Base-by-base conservation (phyloP, 2,797 vertebrate genomes). In the Ceyx erithaca region DNA sequence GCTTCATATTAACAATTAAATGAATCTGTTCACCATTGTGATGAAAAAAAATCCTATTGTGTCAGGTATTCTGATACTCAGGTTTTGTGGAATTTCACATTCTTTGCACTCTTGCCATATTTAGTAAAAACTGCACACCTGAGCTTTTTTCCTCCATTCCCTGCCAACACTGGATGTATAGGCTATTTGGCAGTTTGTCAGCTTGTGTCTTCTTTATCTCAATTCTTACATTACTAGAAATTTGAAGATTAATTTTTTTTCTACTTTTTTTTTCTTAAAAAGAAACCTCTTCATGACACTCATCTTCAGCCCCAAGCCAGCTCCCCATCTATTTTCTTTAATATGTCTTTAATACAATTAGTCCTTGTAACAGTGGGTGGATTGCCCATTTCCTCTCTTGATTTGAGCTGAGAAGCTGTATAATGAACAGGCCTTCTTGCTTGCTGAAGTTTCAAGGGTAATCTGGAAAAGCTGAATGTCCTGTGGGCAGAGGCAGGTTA, bases 81-180 rank as follows among this genome's bases (percentile, higher is more conserved):
- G 7, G 23, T 78, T 68, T 69, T 64, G 54, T 71, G 33, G n/a
- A 70, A 20, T 61, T 84, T 66, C 70, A 15, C 16, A 8, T 88
- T 71, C 31, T 80, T 66, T 70, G 17, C 16, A 10, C 86, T 72
- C 33, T 76, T 72, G 40, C n/a, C 30, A 8, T 2, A 8, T 58
- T 59, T 7, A 48, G 31, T 37, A 19, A 43, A 82, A 92, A 52
- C 14, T 35, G 21, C 5, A 10, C 4, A 11, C 7, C 2, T 14
- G 4, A 68, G 13, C 1, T 3, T 43, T 71, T 35, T n/a, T 16
- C 3, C 3, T 71, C 9, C 17, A 12, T 57, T 5, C 5, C 3
- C 33, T n/a, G 14, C 9, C 5, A 45, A 3, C 3, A 2, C 3
- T 54, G 25, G 4, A 9, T 49, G 33, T 57, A 16, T 64, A 4